Evolutionary conservation across 2,113 vertebrate genomes (phyloP).

Genomic region (Macrotus californicus): DNA sequence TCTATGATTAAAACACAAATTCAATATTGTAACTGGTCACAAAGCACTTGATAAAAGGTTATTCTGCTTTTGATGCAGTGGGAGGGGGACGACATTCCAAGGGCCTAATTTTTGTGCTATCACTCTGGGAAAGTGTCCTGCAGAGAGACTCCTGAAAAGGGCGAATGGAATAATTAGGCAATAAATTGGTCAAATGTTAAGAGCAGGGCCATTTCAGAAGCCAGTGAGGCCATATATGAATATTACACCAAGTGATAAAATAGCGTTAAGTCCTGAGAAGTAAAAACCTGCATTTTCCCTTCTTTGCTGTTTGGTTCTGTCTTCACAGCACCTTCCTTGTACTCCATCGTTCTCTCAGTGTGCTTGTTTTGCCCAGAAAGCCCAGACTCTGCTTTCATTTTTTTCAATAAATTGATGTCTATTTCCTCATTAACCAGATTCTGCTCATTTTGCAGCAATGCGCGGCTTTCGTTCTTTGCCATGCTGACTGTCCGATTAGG

Average conservation of each 20-base stretch:
- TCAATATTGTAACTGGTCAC: conserved; percentile 58
- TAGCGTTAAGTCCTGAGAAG: background rate
- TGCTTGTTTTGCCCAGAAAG: background rate
- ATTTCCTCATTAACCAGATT: background rate
- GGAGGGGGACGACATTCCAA: background rate
- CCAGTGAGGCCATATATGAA: background rate
- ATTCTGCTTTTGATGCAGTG: conserved; percentile 33
- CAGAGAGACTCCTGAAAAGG: conserved; percentile 58
- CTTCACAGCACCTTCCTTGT: background rate
- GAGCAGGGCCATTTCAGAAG: background rate
- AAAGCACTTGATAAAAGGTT: conserved; percentile 64
- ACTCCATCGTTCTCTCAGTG: background rate
- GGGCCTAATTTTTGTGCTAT: background rate
- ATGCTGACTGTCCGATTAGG: too few species aligned
- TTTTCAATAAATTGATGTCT: background rate
- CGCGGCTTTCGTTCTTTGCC: background rate
- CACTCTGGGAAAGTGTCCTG: conserved; percentile 1
- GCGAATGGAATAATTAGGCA: conserved; percentile 61
- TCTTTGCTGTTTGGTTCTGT: background rate
- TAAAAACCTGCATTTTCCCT: rapidly evolving
- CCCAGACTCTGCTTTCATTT: background rate
- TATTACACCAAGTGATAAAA: background rate
- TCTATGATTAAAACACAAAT: conserved; percentile 67
- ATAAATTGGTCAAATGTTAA: conserved; percentile 67
- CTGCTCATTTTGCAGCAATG: background rate